These are phyloP conservation scores for Euwallacea fornicatus DNA, from an alignment of 1,140 invertebrate genomes.

Conservation along the genomic window DNA sequence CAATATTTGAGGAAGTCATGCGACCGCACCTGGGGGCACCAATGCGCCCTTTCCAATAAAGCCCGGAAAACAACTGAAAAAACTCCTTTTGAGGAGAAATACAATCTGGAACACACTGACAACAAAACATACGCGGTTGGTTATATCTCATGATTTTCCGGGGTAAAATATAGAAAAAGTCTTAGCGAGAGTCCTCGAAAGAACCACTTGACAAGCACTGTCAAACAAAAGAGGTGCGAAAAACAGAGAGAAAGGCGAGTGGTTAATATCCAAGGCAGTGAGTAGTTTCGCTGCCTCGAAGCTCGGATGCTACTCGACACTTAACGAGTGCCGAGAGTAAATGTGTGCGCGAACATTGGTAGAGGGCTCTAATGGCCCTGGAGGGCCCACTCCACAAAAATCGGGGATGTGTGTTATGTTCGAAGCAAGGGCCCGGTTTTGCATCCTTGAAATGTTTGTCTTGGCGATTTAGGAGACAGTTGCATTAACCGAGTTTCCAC, in stretches of 20 bases:
- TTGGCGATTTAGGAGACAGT: neutral
- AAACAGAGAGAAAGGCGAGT: slow-evolving; percentile 8
- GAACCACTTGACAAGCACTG: neutral
- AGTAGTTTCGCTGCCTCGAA: slow-evolving; percentile 3
- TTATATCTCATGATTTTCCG: too few relatives aligned
- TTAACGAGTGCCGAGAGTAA: slow-evolving; percentile 15
- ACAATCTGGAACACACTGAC: too few relatives aligned
- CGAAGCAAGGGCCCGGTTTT: too few relatives aligned
- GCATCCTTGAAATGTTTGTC: neutral
- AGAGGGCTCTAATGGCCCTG: slow-evolving; percentile 8
- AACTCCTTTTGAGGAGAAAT: too few relatives aligned
- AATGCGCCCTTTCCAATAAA: too few relatives aligned
- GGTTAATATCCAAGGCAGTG: slow-evolving; percentile 9
- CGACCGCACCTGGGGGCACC: too few relatives aligned
- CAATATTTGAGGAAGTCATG: too few relatives aligned
- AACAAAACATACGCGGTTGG: too few relatives aligned
- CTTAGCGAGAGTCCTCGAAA: neutral
- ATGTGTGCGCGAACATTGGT: neutral
- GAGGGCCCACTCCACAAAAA: neutral
- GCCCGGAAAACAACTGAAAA: too few relatives aligned
- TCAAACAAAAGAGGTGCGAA: slow-evolving; percentile 1
- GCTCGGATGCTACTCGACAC: slow-evolving; percentile 5
- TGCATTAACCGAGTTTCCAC: too few relatives aligned
- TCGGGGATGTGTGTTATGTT: neutral
- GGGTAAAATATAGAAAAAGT: neutral